Conservation (phyloP, 2,113 vertebrate genomes). For the Cynocephalus volans region DNA sequence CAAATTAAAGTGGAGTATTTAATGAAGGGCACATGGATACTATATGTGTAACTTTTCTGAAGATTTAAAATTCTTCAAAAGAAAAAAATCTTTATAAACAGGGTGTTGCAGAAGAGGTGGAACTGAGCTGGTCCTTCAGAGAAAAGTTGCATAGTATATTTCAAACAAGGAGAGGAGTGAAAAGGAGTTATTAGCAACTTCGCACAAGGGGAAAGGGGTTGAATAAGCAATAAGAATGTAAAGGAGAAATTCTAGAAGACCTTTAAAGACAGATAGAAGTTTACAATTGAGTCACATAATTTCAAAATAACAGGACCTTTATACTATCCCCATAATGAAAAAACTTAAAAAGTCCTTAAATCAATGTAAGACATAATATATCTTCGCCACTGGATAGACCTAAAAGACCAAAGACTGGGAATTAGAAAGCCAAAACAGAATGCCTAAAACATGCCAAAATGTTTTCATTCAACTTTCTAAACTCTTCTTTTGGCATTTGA, state of each 20-base stretch:
- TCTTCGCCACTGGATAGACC: not conserved
- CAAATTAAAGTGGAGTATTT: not conserved
- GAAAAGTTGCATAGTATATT: constrained; percentile 28
- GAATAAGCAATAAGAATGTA: constrained; percentile 19
- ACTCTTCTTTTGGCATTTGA: not conserved
- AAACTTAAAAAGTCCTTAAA: not conserved
- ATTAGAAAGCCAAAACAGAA: constrained; percentile 40
- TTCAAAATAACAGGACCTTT: constrained; percentile 22
- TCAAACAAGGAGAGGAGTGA: not conserved
- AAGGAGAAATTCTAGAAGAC: constrained; percentile 15
- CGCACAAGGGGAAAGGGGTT: not conserved
- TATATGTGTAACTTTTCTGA: not conserved
- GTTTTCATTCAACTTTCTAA: constrained; percentile 2
- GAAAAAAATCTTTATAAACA: not conserved
- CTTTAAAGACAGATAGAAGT: not conserved
- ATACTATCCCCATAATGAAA: not conserved
- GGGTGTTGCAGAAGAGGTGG: not conserved
- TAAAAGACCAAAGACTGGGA: constrained; percentile 4
- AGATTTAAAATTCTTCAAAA: constrained; percentile 15
- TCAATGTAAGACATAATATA: not conserved
- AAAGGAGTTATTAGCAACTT: not conserved
- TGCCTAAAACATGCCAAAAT: not conserved
- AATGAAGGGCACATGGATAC: not conserved
- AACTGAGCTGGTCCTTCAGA: not conserved
- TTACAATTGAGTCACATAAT: constrained; percentile 12